Base-by-base conservation (phyloP, 2,888 invertebrate species). In the Tribolium freemani region DNA sequence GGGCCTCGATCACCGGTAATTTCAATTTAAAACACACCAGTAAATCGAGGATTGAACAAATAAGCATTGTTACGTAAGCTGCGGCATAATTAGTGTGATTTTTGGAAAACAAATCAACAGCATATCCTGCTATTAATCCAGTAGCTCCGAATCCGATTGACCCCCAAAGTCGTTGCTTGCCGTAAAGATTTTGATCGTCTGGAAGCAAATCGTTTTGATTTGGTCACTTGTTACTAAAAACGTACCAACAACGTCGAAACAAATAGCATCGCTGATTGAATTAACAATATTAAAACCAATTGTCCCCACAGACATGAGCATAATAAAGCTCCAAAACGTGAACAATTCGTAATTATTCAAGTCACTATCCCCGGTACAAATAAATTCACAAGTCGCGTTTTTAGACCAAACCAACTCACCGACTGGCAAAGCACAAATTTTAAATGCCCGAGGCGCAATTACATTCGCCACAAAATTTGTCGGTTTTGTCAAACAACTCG, bases 231-330 rank as follows among this genome's bases (percentile, higher is more conserved):
- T 38, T 38, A 31, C 5, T 8, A 21, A 38, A 16, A 5, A 63
- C 2, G 87, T 84, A 91, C 94, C 95, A 44, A 97, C 88, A 16
- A 95, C 90, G 85, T 96, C 95, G 82, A 96, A 96, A 84, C 96
- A 96, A 38, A 97, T 93, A 0, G 96, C 96, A 85, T 97, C 97
- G 45, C 94, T 94, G 38, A 97, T 92, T 53, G 94, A 95, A 81
- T 96, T 94, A 38, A 93, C 91, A 0, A 97, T 95, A 84, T 95
- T 95, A 82, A 93, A 95, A 3, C 93, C 93, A 70, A 95, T 92
- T 1, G 91, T 93, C 31, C 94, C 94, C 1, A 93, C 75, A 53
- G 92, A 92, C 88, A 94, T 91, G 16, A 94, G 84, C 0, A 92
- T 76, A 0, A 94, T 91, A 78, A 94, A 95, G 2, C 89, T 87